Base-by-base conservation (phyloP, 2,888 invertebrate species). In the Dynastes hyllus region DNA sequence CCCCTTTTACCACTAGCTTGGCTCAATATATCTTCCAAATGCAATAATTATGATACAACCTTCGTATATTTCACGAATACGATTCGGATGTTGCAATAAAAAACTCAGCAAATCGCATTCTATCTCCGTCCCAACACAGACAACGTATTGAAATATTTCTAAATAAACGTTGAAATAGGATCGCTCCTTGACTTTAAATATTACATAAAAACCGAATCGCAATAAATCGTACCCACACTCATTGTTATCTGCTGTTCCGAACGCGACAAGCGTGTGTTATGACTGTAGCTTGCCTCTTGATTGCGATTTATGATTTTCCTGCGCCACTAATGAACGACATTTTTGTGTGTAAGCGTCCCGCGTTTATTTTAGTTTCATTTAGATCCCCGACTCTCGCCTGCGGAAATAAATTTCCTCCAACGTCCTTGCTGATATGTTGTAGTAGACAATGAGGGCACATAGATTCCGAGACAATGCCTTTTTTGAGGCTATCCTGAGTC, bases 361-460 rank as follows among this genome's bases (percentile, higher is more conserved):
- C 86, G 73, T 61, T 75, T 61, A 61, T 75, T 75, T 75, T 91
- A 92, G 91, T 92, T 91, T 55, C 37, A 73, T 66, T 51, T 66
- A 66, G 55, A 76, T 55, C 55, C 40, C 9, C 45, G 37, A 63
- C 55, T 51, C 66, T 45, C 45, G 40, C 73, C 50, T 27, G 73
- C 58, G 45, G 73, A 75, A 61, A 75, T 75, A 61, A 75, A 75
- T 75, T 71, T 55, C 71, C 22, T 37, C 22, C 37, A 58, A 53
- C 32, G n/a, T 58, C 45, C 40, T 67, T 67, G 66, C 55, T 58
- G 55, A 58, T 22, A 22, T 58, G 55, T 55, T 55, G 55, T 55
- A 55, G 55, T 58, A 22, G 22, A 58, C 55, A 58, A 58, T 58
- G 55, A 16, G 5, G 6, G 55, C 22, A 22, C 22, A 58, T 8